Evolutionary conservation across 2,888 invertebrate species (phyloP).

Genomic region (Sabatieria punctata): DNA sequence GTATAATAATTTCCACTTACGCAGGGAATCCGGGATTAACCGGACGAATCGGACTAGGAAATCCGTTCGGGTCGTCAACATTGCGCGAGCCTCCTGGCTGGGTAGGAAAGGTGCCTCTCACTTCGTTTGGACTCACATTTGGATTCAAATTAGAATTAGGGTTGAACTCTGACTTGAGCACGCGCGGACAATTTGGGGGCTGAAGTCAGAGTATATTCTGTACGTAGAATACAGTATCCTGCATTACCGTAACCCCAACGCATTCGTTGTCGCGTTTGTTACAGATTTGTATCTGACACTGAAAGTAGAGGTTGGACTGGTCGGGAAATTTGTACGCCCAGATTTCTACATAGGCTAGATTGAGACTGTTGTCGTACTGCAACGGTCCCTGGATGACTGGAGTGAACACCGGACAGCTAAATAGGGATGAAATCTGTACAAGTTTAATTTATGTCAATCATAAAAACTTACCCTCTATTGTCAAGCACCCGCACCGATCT

Average conservation of each 20-base stretch:
- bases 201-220: too few relatives aligned
- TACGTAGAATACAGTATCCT: too few relatives aligned
- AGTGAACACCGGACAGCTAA: slow-evolving; percentile 18
- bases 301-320: slow-evolving; percentile 19
- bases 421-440: too few relatives aligned
- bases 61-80: too few relatives aligned
- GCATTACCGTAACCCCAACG: slow-evolving; percentile 18
- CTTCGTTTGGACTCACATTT: not conserved
- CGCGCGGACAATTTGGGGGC: slow-evolving; percentile 17
- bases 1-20: too few relatives aligned
- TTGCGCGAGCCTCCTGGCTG: too few relatives aligned
- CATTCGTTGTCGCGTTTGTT: slow-evolving; percentile 23
- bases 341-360: slow-evolving; percentile 20
- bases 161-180: slow-evolving; percentile 11
- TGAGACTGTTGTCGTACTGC: slow-evolving; percentile 18
- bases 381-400: slow-evolving; percentile 18
- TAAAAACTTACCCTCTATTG: slow-evolving; percentile 14
- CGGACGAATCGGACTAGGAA: too few relatives aligned
- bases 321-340: slow-evolving; percentile 25
- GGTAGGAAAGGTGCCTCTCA: not conserved
- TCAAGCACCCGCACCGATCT: slow-evolving; percentile 15
- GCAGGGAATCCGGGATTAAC: too few relatives aligned
- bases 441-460: not conserved
- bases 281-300: slow-evolving; percentile 25
- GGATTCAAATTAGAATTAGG: slow-evolving; percentile 8